Conservation (phyloP, 2,888 invertebrate species). For the Microdon myrmicae region DNA sequence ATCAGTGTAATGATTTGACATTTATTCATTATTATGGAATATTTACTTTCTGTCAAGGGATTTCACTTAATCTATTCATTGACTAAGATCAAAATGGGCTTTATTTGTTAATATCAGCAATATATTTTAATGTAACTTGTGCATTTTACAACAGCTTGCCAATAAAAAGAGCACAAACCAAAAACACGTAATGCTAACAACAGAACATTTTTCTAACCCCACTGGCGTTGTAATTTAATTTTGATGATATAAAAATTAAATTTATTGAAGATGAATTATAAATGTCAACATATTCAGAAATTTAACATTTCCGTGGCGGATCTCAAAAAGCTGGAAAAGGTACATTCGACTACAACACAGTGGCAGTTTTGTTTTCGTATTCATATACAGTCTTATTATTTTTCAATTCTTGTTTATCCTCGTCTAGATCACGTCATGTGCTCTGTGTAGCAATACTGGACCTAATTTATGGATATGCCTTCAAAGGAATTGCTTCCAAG, state of each 20-base stretch:
- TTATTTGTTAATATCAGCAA: slow-evolving; percentile 19
- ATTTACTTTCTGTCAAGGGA: slow-evolving; percentile 47
- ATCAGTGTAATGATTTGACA: slow-evolving; percentile 23
- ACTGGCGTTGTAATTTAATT: slow-evolving; percentile 24
- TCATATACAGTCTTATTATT: not conserved
- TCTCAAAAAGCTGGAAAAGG: slow-evolving; percentile 58
- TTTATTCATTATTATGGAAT: slow-evolving; percentile 24
- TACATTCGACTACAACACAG: slow-evolving; percentile 35
- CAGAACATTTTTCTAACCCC: slow-evolving; percentile 15
- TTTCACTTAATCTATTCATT: slow-evolving; percentile 43
- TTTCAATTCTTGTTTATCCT: slow-evolving; percentile 24
- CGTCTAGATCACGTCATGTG: slow-evolving; percentile 72
- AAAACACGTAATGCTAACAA: slow-evolving; percentile 24
- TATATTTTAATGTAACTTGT: slow-evolving; percentile 11
- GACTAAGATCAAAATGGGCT: too few relatives aligned
- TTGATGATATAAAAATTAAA: slow-evolving; percentile 11
- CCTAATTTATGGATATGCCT: slow-evolving; percentile 90
- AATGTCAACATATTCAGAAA: slow-evolving; percentile 49
- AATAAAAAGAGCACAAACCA: too few relatives aligned
- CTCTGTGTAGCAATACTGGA: slow-evolving; percentile 78
- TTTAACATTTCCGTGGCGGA: slow-evolving; percentile 49
- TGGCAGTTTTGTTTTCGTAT: slow-evolving; percentile 1
- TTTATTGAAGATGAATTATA: slow-evolving; percentile 42
- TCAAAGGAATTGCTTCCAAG: slow-evolving; percentile 79
- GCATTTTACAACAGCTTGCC: slow-evolving; percentile 9